Conservation (phyloP, 2,797 vertebrate genomes). For the Anabacerthia variegaticeps region DNA sequence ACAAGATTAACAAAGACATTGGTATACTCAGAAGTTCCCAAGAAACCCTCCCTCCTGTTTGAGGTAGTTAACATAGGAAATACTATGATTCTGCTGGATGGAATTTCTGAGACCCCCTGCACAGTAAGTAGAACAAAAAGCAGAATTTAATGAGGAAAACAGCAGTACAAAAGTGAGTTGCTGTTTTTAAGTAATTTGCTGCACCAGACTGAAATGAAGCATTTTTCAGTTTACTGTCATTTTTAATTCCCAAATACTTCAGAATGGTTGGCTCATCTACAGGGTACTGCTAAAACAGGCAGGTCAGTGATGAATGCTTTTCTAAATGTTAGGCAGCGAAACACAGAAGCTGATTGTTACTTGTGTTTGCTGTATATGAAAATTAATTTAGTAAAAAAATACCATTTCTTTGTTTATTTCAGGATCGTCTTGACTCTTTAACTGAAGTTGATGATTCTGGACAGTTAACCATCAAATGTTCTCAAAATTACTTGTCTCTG, state of each 20-base stretch:
- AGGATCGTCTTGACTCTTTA: conserved; percentile 93
- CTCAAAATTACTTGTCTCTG: conserved; percentile 95
- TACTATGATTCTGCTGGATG: neutral
- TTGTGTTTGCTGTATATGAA: neutral
- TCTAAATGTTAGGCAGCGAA: neutral
- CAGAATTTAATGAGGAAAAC: neutral
- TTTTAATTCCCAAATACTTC: neutral
- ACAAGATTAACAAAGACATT: neutral
- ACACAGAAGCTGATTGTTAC: neutral
- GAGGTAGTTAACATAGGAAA: neutral
- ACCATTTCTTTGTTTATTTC: conserved; percentile 60
- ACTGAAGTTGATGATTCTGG: conserved; percentile 95
- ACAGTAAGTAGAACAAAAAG: neutral
- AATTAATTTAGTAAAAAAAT: neutral
- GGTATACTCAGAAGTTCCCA: neutral
- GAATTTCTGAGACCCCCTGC: neutral
- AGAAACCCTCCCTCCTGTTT: neutral
- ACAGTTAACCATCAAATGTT: conserved; percentile 97
- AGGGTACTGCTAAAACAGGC: neutral
- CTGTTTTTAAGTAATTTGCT: neutral
- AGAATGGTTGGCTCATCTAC: neutral
- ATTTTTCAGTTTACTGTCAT: neutral
- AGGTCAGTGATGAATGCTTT: neutral
- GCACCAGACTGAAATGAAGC: neutral
- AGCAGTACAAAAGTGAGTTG: neutral